Evolutionary conservation across 1,140 invertebrate genomes (phyloP).

Genomic region (Pentalonia nigronervosa): DNA sequence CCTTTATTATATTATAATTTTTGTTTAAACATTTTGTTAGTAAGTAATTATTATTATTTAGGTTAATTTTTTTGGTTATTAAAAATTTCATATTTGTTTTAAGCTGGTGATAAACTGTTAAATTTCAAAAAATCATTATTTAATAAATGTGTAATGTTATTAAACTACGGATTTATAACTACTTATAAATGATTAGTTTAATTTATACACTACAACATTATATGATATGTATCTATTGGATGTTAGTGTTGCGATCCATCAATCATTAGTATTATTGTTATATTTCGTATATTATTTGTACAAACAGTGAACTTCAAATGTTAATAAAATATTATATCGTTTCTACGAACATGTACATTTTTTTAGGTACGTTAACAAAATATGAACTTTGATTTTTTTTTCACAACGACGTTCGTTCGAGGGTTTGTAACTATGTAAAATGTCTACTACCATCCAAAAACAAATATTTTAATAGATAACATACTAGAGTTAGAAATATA

Average conservation of each 20-base stretch:
- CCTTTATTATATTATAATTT: not conserved
- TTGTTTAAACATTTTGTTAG: not conserved
- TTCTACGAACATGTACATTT: not conserved
- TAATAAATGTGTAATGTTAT: not conserved
- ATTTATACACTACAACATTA: not conserved
- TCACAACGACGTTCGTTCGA: not conserved
- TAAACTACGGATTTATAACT: not conserved
- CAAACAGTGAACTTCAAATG: not conserved
- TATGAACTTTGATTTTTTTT: no score
- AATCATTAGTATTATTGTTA: not conserved
- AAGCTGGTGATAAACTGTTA: not conserved
- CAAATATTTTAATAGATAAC: slow-evolving; percentile 13
- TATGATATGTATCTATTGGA: not conserved
- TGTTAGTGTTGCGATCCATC: not conserved
- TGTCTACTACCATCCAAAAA: not conserved
- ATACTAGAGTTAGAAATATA: not conserved
- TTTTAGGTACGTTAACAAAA: not conserved
- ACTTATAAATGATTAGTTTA: not conserved
- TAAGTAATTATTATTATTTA: not conserved
- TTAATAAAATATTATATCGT: not conserved
- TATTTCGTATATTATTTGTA: not conserved
- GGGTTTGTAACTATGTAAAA: not conserved
- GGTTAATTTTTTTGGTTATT: not conserved
- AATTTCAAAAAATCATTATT: not conserved
- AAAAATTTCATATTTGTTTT: not conserved